phyloP scores from a whole-genome alignment of 2,797 vertebrate species.

The Sylvilagus floridanus region DNA sequence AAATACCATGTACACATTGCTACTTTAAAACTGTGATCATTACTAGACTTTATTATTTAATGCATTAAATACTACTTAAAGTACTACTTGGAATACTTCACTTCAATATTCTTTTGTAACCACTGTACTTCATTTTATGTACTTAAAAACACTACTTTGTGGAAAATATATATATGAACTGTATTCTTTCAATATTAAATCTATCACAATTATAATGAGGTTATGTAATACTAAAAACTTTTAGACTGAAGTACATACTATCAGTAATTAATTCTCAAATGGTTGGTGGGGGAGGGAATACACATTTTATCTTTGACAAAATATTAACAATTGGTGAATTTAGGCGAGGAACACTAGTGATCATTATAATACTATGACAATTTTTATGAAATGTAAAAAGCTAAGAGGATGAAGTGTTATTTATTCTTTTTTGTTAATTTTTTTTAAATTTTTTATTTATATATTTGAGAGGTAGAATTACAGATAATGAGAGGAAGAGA shows the following conservation, averaged over 20 bases:
- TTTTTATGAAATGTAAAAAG: conserved; percentile 39
- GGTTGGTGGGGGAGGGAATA: too few relatives aligned
- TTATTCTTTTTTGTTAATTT: too few relatives aligned
- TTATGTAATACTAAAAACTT: conserved; percentile 16
- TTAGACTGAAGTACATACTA: not conserved
- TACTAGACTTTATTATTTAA: conserved; percentile 30
- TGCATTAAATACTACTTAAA: not conserved
- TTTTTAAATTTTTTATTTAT: too few relatives aligned
- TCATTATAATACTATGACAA: not conserved
- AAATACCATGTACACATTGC: conserved; percentile 6
- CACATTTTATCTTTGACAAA: not conserved
- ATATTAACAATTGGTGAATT: not conserved
- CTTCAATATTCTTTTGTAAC: conserved; percentile 23
- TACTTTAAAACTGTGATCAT: not conserved
- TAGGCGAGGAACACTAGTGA: not conserved
- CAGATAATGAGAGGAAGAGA: too few relatives aligned
- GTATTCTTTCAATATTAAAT: conserved; percentile 35
- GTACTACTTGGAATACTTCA: conserved; percentile 40
- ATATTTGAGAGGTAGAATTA: too few relatives aligned
- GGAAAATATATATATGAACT: not conserved
- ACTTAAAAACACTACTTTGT: conserved; percentile 33
- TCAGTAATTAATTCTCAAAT: conserved; percentile 44
- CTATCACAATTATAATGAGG: not conserved
- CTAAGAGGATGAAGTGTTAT: conserved; percentile 6
- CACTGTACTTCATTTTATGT: conserved; percentile 14